Evolutionary conservation across 1,140 invertebrate species (phyloP).

Genomic region (Eciton burchellii): DNA sequence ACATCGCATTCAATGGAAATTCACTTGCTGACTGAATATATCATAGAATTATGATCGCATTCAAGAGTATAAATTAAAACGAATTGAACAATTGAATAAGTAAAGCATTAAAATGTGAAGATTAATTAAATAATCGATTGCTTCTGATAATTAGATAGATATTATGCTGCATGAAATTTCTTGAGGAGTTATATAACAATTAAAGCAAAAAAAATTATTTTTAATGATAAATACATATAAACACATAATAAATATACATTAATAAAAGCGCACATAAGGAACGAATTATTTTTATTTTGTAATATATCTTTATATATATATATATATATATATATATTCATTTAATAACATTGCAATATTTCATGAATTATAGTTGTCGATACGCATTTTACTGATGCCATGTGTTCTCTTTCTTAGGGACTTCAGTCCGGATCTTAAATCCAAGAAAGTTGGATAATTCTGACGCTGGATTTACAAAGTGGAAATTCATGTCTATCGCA

Average conservation of each 20-base stretch:
- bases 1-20: slow-evolving; percentile 10
- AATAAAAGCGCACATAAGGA: too few relatives aligned
- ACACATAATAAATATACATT: too few relatives aligned
- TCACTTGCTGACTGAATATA: slow-evolving; percentile 20
- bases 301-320: not conserved
- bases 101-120: not conserved
- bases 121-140: not conserved
- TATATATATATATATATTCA: not conserved
- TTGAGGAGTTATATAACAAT: not conserved
- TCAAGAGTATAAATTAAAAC: not conserved
- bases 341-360: too few relatives aligned
- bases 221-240: too few relatives aligned
- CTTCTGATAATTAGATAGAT: not conserved
- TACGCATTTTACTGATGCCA: not conserved
- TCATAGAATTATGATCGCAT: not conserved
- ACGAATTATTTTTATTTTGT: not conserved
- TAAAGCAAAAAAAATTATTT: not conserved
- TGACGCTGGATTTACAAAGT: slow-evolving; percentile 90
- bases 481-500: slow-evolving; percentile 96
- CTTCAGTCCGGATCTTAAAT: slow-evolving; percentile 89
- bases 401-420: slow-evolving; percentile 85
- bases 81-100: not conserved
- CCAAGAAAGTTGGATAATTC: slow-evolving; percentile 90
- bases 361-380: not conserved
- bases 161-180: not conserved